phyloP scores from a whole-genome alignment of 2,888 invertebrate species.

The Leucania comma region DNA sequence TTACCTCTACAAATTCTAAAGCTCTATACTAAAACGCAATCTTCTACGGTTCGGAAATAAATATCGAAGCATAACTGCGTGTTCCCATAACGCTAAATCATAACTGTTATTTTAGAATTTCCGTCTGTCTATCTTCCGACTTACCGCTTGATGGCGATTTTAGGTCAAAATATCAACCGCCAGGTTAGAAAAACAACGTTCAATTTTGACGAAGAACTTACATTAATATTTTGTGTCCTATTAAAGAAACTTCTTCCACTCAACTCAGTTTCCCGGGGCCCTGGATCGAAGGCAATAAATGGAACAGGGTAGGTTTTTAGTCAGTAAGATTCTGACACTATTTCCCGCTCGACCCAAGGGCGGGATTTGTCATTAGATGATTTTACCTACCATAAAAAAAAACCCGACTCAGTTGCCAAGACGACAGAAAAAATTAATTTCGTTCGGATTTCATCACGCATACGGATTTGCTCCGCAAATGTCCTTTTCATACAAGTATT shows the following conservation, averaged over 20 bases:
- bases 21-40: background rate
- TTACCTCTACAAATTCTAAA: background rate
- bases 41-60: constrained; percentile 27
- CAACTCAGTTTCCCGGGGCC: too few species aligned
- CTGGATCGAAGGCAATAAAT: too few species aligned
- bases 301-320: too few species aligned
- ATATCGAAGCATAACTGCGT: constrained; percentile 19
- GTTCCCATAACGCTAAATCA: constrained; percentile 47
- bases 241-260: background rate
- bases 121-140: constrained; percentile 46
- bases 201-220: background rate
- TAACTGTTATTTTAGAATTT: constrained; percentile 58
- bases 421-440: background rate
- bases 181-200: constrained; percentile 15
- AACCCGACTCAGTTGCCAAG: background rate
- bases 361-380: too few species aligned
- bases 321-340: too few species aligned
- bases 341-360: too few species aligned
- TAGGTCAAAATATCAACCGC: constrained; percentile 44
- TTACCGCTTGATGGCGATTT: constrained; percentile 49
- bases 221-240: background rate
- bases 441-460: too few species aligned
- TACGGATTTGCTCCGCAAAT: too few species aligned
- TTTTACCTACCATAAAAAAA: too few species aligned
- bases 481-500: too few species aligned